Evolutionary conservation across 2,888 invertebrate species (phyloP), one percentile per base, ranked within the genome.

Genomic region (Limenitis camilla): DNA sequence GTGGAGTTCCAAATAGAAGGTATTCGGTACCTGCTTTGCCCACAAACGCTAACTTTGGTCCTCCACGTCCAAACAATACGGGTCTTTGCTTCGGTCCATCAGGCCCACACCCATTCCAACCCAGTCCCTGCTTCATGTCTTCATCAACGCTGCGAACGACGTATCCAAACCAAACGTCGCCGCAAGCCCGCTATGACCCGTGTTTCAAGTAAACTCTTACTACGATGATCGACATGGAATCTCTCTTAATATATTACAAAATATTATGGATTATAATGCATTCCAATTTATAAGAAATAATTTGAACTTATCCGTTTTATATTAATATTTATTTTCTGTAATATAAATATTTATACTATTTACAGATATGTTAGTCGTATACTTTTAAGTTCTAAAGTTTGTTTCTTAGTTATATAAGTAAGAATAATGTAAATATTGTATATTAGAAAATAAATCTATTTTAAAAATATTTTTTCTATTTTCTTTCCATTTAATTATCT

Each of bases 91-190:
- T 66, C 45, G 61, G 58, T 1, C 59, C 62, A 11, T 40, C 54
- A 0, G 54, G 59, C 0, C 53, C 50, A 4, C 65, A 64, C 11
- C 47, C 51, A 5, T 70, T 68, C 54, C 69, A 74, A 35, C 71
- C 71, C 1, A 72, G 65, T 52, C 60, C 68, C 3, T 80, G 80
- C 59, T 78, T 79, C 55, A 71, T 77, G 67, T 61, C 78, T 0
- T 76, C 76, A 3, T 67, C 73, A 1, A 60, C 60, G 1, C 64
- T 79, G 4, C 60, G 72, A 2, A 71, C 69, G 58, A 5, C 65
- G 59, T 1, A 66, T 64, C 35, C 65, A 54, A 32, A 66, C 47
- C 48, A 61, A 43, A 61, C 45, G 49, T 58, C 50, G 36, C 44
- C 33, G 19, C 56, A 55, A 10, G 35, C 40, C 5, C 61, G 63